A percentile compares a stretch with the other conserved stretches of the same genome.
phyloP scores from a whole-genome alignment of 2,113 vertebrate species.

The Sialia sialis region DNA sequence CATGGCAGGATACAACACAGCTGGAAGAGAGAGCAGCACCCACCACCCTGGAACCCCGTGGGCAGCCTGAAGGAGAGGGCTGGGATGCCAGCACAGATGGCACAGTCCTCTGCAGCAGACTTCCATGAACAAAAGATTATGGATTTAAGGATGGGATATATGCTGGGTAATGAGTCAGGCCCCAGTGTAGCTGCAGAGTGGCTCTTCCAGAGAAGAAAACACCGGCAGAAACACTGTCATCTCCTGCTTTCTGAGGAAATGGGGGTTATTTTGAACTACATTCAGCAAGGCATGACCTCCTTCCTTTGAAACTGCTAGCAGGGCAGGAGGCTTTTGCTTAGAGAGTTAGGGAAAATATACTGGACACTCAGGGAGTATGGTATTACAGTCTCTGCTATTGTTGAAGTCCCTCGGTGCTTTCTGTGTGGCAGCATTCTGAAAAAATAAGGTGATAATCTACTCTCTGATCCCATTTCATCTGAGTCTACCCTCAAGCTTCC shows the following conservation, averaged over 20 bases:
- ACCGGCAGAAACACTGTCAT: not conserved
- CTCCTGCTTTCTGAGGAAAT: not conserved
- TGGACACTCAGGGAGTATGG: not conserved
- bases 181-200: not conserved
- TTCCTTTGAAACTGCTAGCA: constrained; percentile 10
- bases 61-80: not conserved
- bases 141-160: not conserved
- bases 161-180: not conserved
- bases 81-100: not conserved
- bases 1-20: not conserved
- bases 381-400: not conserved
- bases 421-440: not conserved
- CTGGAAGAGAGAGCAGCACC: not conserved
- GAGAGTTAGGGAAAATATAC: not conserved
- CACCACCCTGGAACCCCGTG: accelerated
- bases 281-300: not conserved
- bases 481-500: not conserved
- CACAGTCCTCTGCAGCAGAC: not conserved
- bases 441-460: not conserved
- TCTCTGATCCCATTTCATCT: not conserved
- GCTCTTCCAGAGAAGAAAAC: not conserved
- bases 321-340: not conserved
- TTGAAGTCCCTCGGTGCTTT: not conserved
- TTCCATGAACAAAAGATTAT: not conserved
- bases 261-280: not conserved